Conservation (phyloP, 1,140 invertebrate species). For the Ruditapes philippinarum region DNA sequence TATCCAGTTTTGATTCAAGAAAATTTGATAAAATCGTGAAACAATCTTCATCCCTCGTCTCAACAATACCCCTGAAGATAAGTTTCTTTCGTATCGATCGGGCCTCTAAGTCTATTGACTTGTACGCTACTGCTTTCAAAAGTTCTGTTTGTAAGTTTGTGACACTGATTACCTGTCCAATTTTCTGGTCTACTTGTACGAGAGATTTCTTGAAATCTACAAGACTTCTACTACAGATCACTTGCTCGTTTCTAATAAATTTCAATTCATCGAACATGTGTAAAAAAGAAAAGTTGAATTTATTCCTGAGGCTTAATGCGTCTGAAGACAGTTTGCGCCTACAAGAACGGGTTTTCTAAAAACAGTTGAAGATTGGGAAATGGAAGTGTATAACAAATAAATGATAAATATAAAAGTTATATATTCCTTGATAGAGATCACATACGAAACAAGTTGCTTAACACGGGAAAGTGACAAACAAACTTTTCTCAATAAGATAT, state of each 20-base stretch:
- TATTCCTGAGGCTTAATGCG: no score
- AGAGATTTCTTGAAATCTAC: no score
- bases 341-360: no score
- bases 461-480: no score
- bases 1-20: no score
- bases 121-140: not conserved
- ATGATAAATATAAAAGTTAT: no score
- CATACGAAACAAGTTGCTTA: no score
- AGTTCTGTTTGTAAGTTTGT: slow-evolving; percentile 1
- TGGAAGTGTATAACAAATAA: no score
- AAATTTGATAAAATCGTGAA: not conserved
- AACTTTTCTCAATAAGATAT: no score
- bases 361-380: no score
- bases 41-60: not conserved
- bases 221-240: not conserved
- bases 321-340: not conserved
- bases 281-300: no score
- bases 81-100: slow-evolving; percentile 2
- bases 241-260: not conserved
- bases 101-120: slow-evolving; percentile 18
- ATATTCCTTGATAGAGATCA: no score
- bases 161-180: not conserved
- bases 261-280: slow-evolving; percentile 9
- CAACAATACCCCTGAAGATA: not conserved
- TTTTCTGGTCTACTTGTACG: not conserved